Base-by-base conservation (phyloP, 2,113 vertebrate genomes). In the Amphiprion percula region DNA sequence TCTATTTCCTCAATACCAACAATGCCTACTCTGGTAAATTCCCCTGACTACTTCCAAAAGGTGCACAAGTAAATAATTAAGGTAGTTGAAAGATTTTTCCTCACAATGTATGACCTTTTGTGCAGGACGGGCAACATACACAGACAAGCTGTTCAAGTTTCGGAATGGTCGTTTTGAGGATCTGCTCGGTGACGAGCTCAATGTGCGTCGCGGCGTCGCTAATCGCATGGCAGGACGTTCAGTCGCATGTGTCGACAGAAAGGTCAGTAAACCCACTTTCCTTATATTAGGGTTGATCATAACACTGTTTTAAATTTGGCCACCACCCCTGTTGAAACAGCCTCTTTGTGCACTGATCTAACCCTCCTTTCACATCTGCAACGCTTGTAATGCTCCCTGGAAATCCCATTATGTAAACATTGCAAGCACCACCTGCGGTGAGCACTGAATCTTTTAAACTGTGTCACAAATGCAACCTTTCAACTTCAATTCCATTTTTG, bases 1-100 rank as follows among this genome's bases (percentile, higher is more conserved):
- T 99, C 91, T 99, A 99, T 91, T 98, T 99, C 93, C 97, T 99
- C 91, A 99, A 99, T 90, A 99, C 97, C 86, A 99, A 99, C 88
- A 97, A 97, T 0, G 98, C 98, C 54, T 99, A 96, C 91, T 98
- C 98, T 2, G 98, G 98, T 99, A 93, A 88, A 53, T 53, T 58
- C n/a, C 24, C 4, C 33, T 16, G 1, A 54, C 11, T 11, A 4
- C 7, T 46, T 15, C 10, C 28, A 30, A 30, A 30, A 30, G 30
- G 6, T 37, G 7, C 33, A 37, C 7, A 50, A 39, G 5, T 4
- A 59, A 14, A 2, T 66, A 2, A 44, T n/a, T 56, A 26, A 3
- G 30, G 30, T 5, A 23, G 10, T 23, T 44, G 3, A 73, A 59
- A 11, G 2, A 59, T n/a, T 44, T 60, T 33, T 59, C 12, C 11